Evolutionary conservation across 1,140 invertebrate genomes (phyloP).

Genomic region (Sycophila sp.): DNA sequence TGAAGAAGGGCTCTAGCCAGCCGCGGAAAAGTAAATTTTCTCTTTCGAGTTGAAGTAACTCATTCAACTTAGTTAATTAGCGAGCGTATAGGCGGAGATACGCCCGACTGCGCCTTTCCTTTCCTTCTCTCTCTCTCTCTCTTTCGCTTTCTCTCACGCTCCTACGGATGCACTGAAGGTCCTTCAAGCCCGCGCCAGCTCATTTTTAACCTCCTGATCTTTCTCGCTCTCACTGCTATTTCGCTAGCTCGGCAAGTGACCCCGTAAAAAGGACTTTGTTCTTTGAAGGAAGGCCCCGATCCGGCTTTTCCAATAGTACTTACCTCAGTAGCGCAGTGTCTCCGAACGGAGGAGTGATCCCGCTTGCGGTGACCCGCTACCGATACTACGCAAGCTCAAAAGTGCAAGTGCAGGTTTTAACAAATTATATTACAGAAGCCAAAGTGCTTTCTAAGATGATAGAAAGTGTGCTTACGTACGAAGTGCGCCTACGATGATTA

Average conservation of each 20-base stretch:
- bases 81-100: slow-evolving; percentile 4
- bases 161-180: neutral
- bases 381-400: no score
- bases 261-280: slow-evolving; percentile 27
- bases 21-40: slow-evolving; percentile 42
- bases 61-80: slow-evolving; percentile 53
- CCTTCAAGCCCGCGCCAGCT: neutral
- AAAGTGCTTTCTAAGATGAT: no score
- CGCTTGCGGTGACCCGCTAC: neutral
- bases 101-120: slow-evolving; percentile 1
- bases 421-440: slow-evolving; percentile 16
- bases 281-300: neutral
- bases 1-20: slow-evolving; percentile 6
- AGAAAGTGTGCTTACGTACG: no score
- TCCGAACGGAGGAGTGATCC: neutral
- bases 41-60: slow-evolving; percentile 44
- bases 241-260: neutral
- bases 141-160: neutral
- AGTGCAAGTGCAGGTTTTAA: neutral
- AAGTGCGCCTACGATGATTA: no score
- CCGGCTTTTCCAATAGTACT: slow-evolving; percentile 17
- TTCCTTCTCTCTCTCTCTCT: neutral
- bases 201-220: neutral
- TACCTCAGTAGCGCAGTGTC: neutral
- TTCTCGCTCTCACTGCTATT: neutral